phyloP scores from a whole-genome alignment of 2,113 vertebrate species.

The Scomber japonicus region DNA sequence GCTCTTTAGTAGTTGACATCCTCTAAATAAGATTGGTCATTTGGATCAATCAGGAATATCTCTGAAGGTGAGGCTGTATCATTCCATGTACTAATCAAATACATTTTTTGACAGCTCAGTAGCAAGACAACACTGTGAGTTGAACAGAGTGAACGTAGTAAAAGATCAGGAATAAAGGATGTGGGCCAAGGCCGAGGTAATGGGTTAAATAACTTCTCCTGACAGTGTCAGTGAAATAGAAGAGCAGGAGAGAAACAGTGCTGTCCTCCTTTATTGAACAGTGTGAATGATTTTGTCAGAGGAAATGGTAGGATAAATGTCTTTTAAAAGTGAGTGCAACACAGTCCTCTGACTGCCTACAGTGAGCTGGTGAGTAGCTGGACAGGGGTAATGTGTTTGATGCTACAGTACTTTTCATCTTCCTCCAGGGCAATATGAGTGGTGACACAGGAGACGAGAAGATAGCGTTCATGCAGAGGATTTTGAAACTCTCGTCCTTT shows the following conservation, averaged over 20 bases:
- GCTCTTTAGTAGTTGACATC: conserved; percentile 22
- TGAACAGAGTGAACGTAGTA: background rate
- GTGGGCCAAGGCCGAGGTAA: background rate
- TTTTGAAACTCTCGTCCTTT: conserved; percentile 30
- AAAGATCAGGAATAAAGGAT: conserved; percentile 19
- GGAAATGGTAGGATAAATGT: conserved; percentile 2
- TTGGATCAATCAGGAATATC: conserved; percentile 17
- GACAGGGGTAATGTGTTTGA: conserved; percentile 7
- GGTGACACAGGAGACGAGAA: conserved; percentile 49
- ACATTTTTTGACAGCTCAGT: conserved; percentile 12
- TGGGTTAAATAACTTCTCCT: conserved; percentile 8
- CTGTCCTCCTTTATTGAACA: background rate
- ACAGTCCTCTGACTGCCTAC: background rate
- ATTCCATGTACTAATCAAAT: conserved; percentile 7
- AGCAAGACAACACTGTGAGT: conserved; percentile 7
- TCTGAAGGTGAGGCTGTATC: background rate
- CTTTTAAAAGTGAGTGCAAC: conserved; percentile 19
- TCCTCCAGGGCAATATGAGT: conserved; percentile 31
- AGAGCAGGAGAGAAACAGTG: background rate
- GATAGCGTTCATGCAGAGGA: conserved; percentile 24
- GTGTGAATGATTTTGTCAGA: conserved; percentile 12
- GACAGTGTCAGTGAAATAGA: conserved; percentile 11
- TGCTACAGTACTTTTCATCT: conserved; percentile 34
- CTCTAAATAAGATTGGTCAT: conserved; percentile 40
- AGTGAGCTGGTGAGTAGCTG: background rate